These are phyloP conservation scores for Ctenomys sociabilis DNA, from an alignment of 2,113 vertebrate species.

Conservation along the genomic window DNA sequence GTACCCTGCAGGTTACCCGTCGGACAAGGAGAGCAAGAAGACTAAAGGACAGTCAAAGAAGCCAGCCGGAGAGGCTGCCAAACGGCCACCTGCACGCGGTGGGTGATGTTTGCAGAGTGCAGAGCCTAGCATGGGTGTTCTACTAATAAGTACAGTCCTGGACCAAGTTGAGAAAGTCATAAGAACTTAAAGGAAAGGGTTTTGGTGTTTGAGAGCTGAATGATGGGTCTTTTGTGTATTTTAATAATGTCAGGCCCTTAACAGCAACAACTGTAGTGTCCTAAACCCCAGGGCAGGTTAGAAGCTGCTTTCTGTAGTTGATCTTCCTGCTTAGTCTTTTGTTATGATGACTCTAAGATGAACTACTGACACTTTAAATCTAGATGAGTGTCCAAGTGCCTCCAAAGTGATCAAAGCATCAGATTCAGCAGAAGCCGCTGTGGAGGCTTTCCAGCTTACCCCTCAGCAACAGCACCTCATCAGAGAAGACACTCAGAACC, in stretches of 20 bases:
- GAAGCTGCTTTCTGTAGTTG: not conserved
- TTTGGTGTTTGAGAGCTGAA: not conserved
- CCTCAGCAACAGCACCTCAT: constrained; percentile 94
- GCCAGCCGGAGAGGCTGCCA: constrained; percentile 91
- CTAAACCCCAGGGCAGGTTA: not conserved
- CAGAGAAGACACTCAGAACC: constrained; percentile 94
- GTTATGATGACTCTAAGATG: constrained; percentile 47
- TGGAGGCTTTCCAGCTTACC: constrained; percentile 94
- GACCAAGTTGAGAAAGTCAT: not conserved
- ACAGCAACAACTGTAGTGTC: not conserved
- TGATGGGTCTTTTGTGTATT: not conserved
- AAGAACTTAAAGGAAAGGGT: constrained; percentile 2
- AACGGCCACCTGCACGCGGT: constrained; percentile 89
- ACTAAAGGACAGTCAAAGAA: constrained; percentile 89
- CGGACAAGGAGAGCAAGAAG: constrained; percentile 95
- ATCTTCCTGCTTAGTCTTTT: not conserved
- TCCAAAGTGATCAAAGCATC: constrained; percentile 88
- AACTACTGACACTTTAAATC: constrained; percentile 71
- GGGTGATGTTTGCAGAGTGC: constrained; percentile 63
- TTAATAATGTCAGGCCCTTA: constrained; percentile 11
- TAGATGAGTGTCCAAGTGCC: constrained; percentile 84
- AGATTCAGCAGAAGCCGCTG: constrained; percentile 88
- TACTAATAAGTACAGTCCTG: not conserved
- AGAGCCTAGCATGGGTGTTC: not conserved
- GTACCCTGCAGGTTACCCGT: constrained; percentile 98